Base-by-base conservation (phyloP, 2,888 invertebrate species). In the Platynereis dumerilii region DNA sequence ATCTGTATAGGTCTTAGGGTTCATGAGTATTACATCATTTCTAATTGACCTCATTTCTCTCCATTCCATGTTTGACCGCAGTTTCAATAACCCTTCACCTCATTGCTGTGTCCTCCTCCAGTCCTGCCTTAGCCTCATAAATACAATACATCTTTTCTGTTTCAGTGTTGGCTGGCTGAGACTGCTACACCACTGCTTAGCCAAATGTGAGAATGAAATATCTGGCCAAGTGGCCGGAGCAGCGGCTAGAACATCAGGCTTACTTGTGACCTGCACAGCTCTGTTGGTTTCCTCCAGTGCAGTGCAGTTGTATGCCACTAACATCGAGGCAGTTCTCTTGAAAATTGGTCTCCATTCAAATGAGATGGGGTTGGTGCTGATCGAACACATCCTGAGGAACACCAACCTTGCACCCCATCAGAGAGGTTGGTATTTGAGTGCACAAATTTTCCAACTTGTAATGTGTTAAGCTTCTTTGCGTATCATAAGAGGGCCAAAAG, bases 121-220 rank as follows among this genome's bases (percentile, higher is more conserved):
- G n/a, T n/a, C n/a, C n/a, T n/a, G n/a, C n/a, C n/a, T n/a, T n/a
- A n/a, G n/a, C n/a, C n/a, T n/a, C n/a, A n/a, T n/a, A n/a, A n/a
- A n/a, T n/a, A n/a, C n/a, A n/a, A n/a, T n/a, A n/a, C 5, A 5
- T 34, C 34, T 34, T 7, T 34, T 34, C 5, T 42, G 44, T 68
- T 59, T 22, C 76, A 91, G 92, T 82, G 88, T 92, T 79, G 92
- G 92, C 68, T 94, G 94, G 94, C 87, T 94, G 70, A 87, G 91
- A 69, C 88, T 94, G 69, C 86, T 94, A 53, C 90, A 92, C 72
- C 91, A 91, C 76, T 93, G 93, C 78, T 88, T 92, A 69, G 76
- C 70, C 1, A 86, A 90, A 26, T 85, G 88, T 2, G 75, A 72
- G 20, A 67, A 62, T 22, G 75, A 60, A 73, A 74, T 59, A 73